Evolutionary conservation across 2,113 vertebrate genomes (phyloP), one percentile per base, ranked within the genome.

Genomic region (Pedionomus torquatus): DNA sequence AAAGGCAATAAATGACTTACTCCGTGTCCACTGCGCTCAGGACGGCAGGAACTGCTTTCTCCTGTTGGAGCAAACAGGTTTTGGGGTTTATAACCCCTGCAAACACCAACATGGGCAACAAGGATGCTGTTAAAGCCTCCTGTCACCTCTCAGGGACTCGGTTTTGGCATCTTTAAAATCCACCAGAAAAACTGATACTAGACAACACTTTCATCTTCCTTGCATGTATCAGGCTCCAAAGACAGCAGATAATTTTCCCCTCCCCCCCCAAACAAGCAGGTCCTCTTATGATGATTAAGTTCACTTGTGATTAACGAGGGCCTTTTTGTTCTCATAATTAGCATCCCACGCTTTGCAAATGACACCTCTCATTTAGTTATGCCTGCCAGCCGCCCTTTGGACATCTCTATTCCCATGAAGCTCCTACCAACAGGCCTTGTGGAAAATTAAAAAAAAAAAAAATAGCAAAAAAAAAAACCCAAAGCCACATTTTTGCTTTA

Each of bases 191-290:
- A 15, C 6, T 2, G 4, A 37, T 1, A n/a, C 31, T 2, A 30
- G 31, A 5, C 30, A 17, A 7, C 0, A 10, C 31, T 9, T 80
- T 84, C 5, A 19, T 13, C 55, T 41, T 37, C n/a, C 68, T 37
- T 5, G 0, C 10, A 0, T 3, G 3, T 0, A 2, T 10, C 2
- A 25, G 18, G 30, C n/a, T 33, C 11, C 57, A 7, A 20, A 44
- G 20, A 10, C 15, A 81, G 37, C 33, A 66, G 25, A 48, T 10
- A 37, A 20, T 5, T 4, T 31, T 24, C 28, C 31, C 20, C 1
- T 25, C 31, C 23, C 1, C 2, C 46, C 18, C 46, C 46, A 46
- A 1, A 16, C 0, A 3, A 49, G 48, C 54, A 13, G 8, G 7
- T 33, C 6, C 1, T 21, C 58, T 26, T 13, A 3, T 1, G 43